phyloP scores from a whole-genome alignment of 1,140 invertebrate species.

The Matsumurasca onukii region DNA sequence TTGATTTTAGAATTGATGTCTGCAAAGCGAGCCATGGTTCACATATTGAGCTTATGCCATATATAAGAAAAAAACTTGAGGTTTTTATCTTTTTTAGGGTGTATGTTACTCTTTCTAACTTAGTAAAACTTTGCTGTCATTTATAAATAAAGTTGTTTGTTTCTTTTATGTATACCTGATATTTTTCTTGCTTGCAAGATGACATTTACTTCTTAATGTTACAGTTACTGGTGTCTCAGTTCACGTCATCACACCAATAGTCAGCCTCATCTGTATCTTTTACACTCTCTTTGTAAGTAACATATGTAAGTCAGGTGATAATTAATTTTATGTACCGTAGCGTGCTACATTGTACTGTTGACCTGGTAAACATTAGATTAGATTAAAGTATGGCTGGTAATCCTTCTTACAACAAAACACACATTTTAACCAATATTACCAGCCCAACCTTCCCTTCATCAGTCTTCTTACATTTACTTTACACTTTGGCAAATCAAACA shows the following conservation, averaged over 20 bases:
- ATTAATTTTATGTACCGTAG: background rate
- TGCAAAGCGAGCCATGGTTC: conserved; percentile 1
- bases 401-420: background rate
- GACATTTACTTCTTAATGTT: conserved; percentile 15
- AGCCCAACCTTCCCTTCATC: background rate
- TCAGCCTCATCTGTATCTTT: conserved; percentile 43
- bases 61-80: conserved; percentile 6
- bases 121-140: conserved; percentile 11
- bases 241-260: conserved; percentile 39
- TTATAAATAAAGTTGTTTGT: conserved; percentile 13
- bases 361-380: background rate
- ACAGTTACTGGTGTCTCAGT: conserved; percentile 32
- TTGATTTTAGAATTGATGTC: conserved; percentile 11
- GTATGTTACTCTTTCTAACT: background rate
- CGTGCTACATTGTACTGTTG: background rate
- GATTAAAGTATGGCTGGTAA: background rate
- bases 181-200: no score
- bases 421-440: background rate
- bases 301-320: background rate
- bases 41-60: background rate
- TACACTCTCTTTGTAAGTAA: conserved; percentile 43
- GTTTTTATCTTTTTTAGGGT: conserved; percentile 8
- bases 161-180: conserved; percentile 2
- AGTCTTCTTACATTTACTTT: no score
- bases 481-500: no score